A percentile compares a stretch with the other conserved stretches of the same genome.
phyloP scores from a whole-genome alignment of 2,888 invertebrate genomes.

The Tetranychus truncatus region DNA sequence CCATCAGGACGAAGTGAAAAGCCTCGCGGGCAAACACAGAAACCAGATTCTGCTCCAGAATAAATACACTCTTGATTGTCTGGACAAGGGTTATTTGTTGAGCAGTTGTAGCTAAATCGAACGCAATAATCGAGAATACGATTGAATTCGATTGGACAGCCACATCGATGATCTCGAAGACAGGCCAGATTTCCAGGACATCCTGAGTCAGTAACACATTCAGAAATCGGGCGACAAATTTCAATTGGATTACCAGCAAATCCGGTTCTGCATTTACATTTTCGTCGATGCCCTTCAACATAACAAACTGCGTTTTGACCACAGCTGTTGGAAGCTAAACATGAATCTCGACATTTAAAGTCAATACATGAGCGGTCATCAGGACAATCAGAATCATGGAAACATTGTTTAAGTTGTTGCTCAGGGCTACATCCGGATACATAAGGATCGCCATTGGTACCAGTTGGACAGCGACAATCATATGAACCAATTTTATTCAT shows the following conservation, averaged over 20 bases:
- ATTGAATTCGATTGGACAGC: slow-evolving; percentile 27
- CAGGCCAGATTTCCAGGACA: slow-evolving; percentile 64
- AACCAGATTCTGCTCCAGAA: slow-evolving; percentile 71
- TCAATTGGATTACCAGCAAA: slow-evolving; percentile 29
- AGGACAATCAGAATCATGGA: slow-evolving; percentile 16
- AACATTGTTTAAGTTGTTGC: not conserved
- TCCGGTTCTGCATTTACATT: slow-evolving; percentile 29
- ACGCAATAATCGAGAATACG: slow-evolving; percentile 28
- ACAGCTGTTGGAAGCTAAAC: slow-evolving; percentile 25
- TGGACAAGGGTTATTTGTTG: slow-evolving; percentile 48
- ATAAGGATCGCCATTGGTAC: slow-evolving; percentile 53
- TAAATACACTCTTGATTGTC: slow-evolving; percentile 68
- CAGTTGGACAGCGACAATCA: slow-evolving; percentile 55
- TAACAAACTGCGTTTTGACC: slow-evolving; percentile 30
- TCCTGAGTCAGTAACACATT: slow-evolving; percentile 16
- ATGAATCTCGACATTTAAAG: slow-evolving; percentile 5
- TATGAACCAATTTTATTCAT: slow-evolving; percentile 55
- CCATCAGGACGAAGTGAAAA: slow-evolving; percentile 35
- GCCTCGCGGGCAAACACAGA: slow-evolving; percentile 82
- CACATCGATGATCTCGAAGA: slow-evolving; percentile 42
- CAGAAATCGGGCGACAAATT: slow-evolving; percentile 37
- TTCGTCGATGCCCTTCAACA: slow-evolving; percentile 29
- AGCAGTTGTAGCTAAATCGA: slow-evolving; percentile 26
- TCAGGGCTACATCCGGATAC: not conserved
- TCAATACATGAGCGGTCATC: slow-evolving; percentile 29